Conservation (phyloP, 2,888 invertebrate species). For the Drosophila falleni region DNA sequence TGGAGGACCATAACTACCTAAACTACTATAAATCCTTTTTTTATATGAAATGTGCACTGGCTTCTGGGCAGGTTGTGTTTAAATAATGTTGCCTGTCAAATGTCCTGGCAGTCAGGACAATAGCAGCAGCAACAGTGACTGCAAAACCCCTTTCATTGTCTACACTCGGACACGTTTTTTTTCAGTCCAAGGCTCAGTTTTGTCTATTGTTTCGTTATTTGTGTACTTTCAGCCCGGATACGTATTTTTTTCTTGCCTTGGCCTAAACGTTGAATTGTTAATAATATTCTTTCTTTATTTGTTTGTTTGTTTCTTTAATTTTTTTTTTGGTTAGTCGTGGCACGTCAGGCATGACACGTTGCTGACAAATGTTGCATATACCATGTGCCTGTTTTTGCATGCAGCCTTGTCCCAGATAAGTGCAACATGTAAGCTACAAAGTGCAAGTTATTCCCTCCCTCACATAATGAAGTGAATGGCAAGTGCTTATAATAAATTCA, state of each 20-base stretch:
- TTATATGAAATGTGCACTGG: neutral
- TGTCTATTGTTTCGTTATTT: slow-evolving; percentile 67
- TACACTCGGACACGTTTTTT: slow-evolving; percentile 33
- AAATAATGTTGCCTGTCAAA: slow-evolving; percentile 57
- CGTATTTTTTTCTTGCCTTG: slow-evolving; percentile 61
- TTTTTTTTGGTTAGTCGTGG: slow-evolving; percentile 1
- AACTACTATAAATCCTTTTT: neutral
- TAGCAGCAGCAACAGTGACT: slow-evolving; percentile 7
- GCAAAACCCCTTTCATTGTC: slow-evolving; percentile 45
- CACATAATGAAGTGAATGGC: slow-evolving; percentile 54
- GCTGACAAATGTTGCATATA: slow-evolving; percentile 48
- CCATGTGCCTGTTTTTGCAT: slow-evolving; percentile 17
- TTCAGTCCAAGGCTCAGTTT: slow-evolving; percentile 51
- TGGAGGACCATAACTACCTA: slow-evolving; percentile 2
- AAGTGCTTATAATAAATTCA: slow-evolving; percentile 53
- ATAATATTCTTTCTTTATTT: slow-evolving; percentile 37
- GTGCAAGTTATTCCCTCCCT: slow-evolving; percentile 3
- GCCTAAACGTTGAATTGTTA: slow-evolving; percentile 75
- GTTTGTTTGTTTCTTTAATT: neutral
- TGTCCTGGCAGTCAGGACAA: slow-evolving; percentile 16
- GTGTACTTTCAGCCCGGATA: slow-evolving; percentile 52
- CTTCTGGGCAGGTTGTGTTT: slow-evolving; percentile 30
- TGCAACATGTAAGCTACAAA: slow-evolving; percentile 20
- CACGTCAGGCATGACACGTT: slow-evolving; percentile 20
- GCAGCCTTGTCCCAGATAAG: slow-evolving; percentile 58